phyloP scores from a whole-genome alignment of 2,113 vertebrate genomes.

The Cyanoramphus novaezelandiae region DNA sequence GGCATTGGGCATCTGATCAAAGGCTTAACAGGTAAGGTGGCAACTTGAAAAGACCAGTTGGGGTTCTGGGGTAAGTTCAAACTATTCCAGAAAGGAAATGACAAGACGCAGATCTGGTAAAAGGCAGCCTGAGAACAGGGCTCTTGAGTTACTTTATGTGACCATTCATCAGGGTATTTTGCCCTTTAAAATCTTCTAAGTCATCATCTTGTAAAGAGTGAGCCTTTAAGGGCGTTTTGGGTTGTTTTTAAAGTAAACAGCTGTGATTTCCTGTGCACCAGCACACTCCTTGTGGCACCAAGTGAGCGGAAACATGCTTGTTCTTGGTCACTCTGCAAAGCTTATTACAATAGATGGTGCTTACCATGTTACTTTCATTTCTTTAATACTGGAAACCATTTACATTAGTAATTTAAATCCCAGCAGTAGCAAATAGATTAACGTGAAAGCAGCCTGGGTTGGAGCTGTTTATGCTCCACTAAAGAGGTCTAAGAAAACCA shows the following conservation, averaged over 20 bases:
- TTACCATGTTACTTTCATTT: background rate
- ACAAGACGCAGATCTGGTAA: background rate
- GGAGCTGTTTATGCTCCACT: background rate
- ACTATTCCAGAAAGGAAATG: background rate
- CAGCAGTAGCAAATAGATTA: background rate
- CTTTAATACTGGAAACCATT: background rate
- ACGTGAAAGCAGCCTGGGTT: background rate
- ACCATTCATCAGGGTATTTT: background rate
- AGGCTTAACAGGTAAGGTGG: background rate
- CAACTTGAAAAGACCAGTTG: accelerated
- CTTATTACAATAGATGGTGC: background rate
- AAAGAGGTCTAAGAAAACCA: background rate
- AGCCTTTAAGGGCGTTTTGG: background rate
- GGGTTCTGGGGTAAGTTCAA: accelerated
- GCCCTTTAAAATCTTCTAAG: background rate
- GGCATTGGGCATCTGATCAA: background rate
- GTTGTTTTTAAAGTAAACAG: background rate
- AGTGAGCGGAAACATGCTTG: background rate
- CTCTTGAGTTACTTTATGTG: background rate
- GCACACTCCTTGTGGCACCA: background rate
- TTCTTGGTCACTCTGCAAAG: background rate
- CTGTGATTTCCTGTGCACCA: background rate
- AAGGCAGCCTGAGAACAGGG: background rate
- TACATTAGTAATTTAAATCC: background rate
- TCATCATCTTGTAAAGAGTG: background rate